Base-by-base conservation (phyloP, 1,140 invertebrate genomes). In the Nasonia giraulti region DNA sequence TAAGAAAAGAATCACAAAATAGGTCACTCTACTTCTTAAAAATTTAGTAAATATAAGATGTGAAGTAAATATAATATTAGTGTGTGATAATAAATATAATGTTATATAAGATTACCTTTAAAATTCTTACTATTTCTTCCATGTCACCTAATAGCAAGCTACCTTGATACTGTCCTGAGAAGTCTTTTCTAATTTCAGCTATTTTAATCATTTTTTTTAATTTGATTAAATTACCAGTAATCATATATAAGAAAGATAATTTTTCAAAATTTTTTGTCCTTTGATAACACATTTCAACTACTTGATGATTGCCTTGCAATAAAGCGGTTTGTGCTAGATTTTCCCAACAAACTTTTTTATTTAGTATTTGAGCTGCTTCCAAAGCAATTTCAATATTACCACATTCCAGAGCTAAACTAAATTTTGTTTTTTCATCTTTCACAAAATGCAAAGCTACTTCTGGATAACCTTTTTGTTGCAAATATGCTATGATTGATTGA, bases 391-490 rank as follows among this genome's bases (percentile, higher is more conserved):
- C 98, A 90, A 99, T 99, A 92, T 99, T 99, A 11, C 98, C 98
- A 93, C 99, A 99, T 93, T 99, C 99, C 14, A 99, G 92, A 0
- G 99, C 99, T 77, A 99, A 92, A 3, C 97, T 97, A 92, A 99
- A 99, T 71, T 99, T 94, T 0, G 99, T 99, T 89, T 99, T 99
- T 87, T 99, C 98, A 91, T 99, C 99, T 92, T 99, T 99, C 0
- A 99, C 99, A 94, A 99, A 99, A 92, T 99, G 99, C 11, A 99
- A 93, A 0, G 99, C 99, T n/a, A 99, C 98, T 94, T 99, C 99
- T 0, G 99, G 99, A 93, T 99, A 99, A 0, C 99, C 99, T 94
- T 99, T 99, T 92, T 99, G 98, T 93, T 99, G 99, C 69, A 99
- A 93, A 91, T 99, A 99, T 0, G 98, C 98, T 90, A 99, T 99